Evolutionary conservation across 2,113 vertebrate genomes (phyloP).

Genomic region (Mesembrinibis cayennensis): DNA sequence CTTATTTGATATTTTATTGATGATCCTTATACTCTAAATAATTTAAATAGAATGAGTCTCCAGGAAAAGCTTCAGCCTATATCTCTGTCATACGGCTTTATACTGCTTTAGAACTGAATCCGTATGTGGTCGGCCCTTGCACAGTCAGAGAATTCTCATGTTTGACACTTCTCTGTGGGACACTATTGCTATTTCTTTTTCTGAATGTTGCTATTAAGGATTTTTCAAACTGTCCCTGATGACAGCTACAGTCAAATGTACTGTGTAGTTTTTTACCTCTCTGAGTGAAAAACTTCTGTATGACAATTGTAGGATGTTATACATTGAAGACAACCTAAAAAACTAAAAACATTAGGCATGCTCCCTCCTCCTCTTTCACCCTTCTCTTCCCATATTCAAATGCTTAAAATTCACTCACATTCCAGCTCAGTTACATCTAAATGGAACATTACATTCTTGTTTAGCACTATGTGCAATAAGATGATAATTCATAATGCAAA

Average conservation of each 20-base stretch:
- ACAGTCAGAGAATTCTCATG: not conserved
- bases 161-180: slow-evolving; percentile 4
- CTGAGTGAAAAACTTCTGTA: not conserved
- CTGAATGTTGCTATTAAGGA: not conserved
- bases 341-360: not conserved
- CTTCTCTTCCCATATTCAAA: not conserved
- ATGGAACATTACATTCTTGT: not conserved
- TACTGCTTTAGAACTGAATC: not conserved
- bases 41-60: not conserved
- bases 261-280: not conserved
- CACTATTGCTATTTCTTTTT: not conserved
- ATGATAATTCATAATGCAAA: slow-evolving; percentile 4
- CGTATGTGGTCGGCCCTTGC: not conserved
- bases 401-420: not conserved
- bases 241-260: not conserved
- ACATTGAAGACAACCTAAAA: not conserved
- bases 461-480: not conserved
- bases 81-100: not conserved
- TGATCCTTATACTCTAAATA: not conserved
- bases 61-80: not conserved
- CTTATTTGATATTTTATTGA: slow-evolving; percentile 2
- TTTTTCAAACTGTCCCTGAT: not conserved
- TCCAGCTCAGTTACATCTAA: not conserved
- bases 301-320: not conserved
- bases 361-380: not conserved